phyloP scores from a whole-genome alignment of 2,888 invertebrate genomes.

The Ophion obscuratus region DNA sequence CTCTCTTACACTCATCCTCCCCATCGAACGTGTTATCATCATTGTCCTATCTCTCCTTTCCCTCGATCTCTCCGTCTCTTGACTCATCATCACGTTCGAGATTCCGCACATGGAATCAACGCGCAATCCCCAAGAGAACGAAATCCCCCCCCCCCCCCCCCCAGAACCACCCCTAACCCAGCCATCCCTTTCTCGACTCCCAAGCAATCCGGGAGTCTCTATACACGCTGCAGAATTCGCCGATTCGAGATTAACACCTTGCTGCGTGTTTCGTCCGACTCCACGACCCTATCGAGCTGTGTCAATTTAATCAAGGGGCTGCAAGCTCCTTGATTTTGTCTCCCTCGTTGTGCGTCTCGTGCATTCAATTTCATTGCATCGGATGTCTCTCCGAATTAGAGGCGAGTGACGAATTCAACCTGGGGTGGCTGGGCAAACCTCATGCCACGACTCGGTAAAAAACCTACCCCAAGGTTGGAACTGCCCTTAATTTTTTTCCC shows the following conservation, averaged over 20 bases:
- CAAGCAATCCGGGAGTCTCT: slow-evolving; percentile 29
- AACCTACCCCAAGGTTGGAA: background rate
- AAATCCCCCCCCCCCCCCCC: slow-evolving; percentile 1
- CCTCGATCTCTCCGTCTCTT: background rate
- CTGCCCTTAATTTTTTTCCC: background rate
- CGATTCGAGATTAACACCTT: slow-evolving; percentile 16
- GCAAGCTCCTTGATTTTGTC: slow-evolving; percentile 12
- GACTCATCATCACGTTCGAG: slow-evolving; percentile 14
- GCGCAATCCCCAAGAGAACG: slow-evolving; percentile 15
- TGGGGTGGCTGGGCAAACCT: background rate
- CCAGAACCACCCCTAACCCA: background rate
- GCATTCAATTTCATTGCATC: background rate
- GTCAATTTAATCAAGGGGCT: slow-evolving; percentile 18
- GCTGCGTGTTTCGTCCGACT: background rate
- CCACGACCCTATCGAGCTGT: background rate
- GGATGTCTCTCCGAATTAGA: background rate
- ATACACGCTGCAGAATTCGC: slow-evolving; percentile 20
- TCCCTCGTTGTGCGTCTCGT: background rate
- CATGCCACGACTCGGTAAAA: background rate
- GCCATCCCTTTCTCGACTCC: slow-evolving; percentile 2
- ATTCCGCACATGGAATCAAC: slow-evolving; percentile 21
- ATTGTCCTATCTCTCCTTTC: background rate
- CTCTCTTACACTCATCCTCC: background rate
- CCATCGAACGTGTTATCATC: background rate
- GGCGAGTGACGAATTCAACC: background rate